Base-by-base conservation (phyloP, 2,113 vertebrate species). In the Ophthalmolycus amberensis region DNA sequence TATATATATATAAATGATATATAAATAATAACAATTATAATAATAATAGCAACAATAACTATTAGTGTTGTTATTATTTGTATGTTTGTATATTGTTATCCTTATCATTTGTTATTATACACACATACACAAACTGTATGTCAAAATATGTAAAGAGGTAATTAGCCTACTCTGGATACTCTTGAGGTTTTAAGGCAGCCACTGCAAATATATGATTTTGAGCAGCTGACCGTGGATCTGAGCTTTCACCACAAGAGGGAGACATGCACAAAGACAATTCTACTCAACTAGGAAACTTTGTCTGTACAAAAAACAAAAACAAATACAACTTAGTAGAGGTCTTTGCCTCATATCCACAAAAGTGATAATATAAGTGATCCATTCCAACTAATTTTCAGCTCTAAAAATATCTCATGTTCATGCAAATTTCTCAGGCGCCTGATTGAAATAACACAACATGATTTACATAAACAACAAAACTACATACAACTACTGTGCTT, bases 211-310 rank as follows among this genome's bases (percentile, higher is more conserved):
- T 38, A 6, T 10, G 27, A 50, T 11, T 16, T 12, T 0, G 9
- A 52, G 4, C 46, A 70, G 42, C 7, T 63, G 63, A 40, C 18
- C n/a, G 5, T 56, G 50, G 38, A 15, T 81, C 18, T 64, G n/a
- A 18, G 1, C 0, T 46, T 69, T 46, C 6, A 63, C 90, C 93
- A 89, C 91, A 81, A 88, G 93, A 88, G 85, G 92, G 91, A 85
- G 87, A 80, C 87, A 89, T 90, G 73, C 74, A 73, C 89, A 82
- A 78, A 72, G 44, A 52, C 25, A 90, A 91, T 32, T 52, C 9
- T 65, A 38, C 9, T n/a, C 12, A 52, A 27, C 50, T 8, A 40
- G 10, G 25, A 22, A 40, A 25, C 8, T 32, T 0, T n/a, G 29
- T 4, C 22, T 37, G 11, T 16, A 25, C n/a, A 25, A 34, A 27